Evolutionary conservation across 2,113 vertebrate genomes (phyloP), one percentile per base, ranked within the genome.

Genomic region (Oreochromis tanganicae): DNA sequence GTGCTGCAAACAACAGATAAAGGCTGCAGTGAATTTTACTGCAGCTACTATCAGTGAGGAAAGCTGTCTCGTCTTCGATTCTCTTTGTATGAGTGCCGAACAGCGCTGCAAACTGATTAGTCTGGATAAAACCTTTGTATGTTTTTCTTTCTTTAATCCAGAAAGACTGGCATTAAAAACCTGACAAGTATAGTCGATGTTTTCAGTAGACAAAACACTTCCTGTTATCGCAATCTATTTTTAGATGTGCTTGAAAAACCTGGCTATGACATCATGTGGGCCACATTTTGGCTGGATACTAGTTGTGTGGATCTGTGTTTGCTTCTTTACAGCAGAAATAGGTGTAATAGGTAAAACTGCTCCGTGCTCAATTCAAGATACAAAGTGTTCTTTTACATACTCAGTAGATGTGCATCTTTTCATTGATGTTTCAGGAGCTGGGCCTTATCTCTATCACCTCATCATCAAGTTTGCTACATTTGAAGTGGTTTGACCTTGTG

Each of bases 21-120:
- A 56, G 85, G 59, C 55, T 46, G 81, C 85, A 48, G 75, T 89
- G 86, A 75, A 84, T 91, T 87, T 84, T 34, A 80, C 82, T 68
- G 82, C 59, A 36, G 61, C 43, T 73, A 19, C 71, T 79, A 71
- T 88, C 71, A 73, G 52, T 14, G n/a, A 10, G 24, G 19, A 71
- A 68, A 92, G 80, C 24, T 34, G 5, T 78, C 43, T 73, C 6
- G 16, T 32, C 43, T 78, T 78, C 6, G 21, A 50, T 56, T 78
- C 61, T 24, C 43, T 61, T 14, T 7, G 24, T 82, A 16, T 6
- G 54, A n/a, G 21, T 32, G 41, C 38, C 8, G 59, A 84, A 91
- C 56, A 21, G 36, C 27, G 59, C 81, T 57, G 56, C 87, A 80
- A 46, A 85, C 19, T 12, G 73, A 82, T 88, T 63, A 87, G 27